phyloP scores from a whole-genome alignment of 1,140 invertebrate species.

The Zaprionus vittiger region DNA sequence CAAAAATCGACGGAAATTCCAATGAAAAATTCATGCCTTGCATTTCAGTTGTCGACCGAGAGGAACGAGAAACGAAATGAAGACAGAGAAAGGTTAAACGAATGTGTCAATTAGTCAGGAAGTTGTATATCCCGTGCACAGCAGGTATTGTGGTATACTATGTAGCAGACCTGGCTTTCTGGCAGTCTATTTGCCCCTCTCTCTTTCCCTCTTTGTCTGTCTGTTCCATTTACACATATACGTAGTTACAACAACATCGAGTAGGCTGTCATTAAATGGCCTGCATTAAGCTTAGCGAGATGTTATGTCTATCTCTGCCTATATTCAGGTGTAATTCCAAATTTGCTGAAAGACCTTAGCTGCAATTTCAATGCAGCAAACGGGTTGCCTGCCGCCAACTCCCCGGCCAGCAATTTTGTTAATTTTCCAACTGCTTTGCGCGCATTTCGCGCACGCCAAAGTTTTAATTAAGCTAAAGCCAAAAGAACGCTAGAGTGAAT shows the following conservation, averaged over 20 bases:
- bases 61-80: background rate
- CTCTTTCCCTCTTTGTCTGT: background rate
- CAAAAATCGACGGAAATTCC: slow-evolving; percentile 18
- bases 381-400: slow-evolving; percentile 15
- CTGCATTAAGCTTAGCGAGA: slow-evolving; percentile 4
- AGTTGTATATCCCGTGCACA: background rate
- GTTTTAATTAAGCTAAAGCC: slow-evolving; percentile 74
- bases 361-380: slow-evolving; percentile 57
- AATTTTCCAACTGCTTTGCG: slow-evolving; percentile 75
- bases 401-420: slow-evolving; percentile 61
- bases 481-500: slow-evolving; percentile 33
- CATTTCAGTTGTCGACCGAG: slow-evolving; percentile 1
- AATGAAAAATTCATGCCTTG: slow-evolving; percentile 16
- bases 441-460: slow-evolving; percentile 64
- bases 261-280: background rate
- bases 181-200: too few relatives aligned
- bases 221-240: background rate
- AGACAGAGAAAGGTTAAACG: slow-evolving; percentile 7
- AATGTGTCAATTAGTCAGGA: slow-evolving; percentile 13
- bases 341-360: slow-evolving; percentile 34
- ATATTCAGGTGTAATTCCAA: slow-evolving; percentile 41
- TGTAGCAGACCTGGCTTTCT: too few relatives aligned
- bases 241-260: background rate
- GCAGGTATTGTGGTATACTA: background rate
- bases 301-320: slow-evolving; percentile 20